Base-by-base conservation (phyloP, 1,140 invertebrate species). In the Zeugodacus cucurbitae region DNA sequence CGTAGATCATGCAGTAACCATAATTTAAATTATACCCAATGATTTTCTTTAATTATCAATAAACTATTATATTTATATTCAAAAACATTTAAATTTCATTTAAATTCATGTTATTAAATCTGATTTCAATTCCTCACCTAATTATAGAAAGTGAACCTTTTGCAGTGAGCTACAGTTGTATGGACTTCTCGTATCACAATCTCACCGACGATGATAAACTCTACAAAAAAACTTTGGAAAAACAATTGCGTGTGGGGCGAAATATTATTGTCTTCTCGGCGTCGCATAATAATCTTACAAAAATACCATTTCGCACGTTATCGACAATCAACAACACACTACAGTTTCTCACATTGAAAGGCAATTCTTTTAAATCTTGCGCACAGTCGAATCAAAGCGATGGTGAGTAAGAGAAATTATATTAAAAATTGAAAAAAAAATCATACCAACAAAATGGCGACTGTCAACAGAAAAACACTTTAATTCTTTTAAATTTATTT, bases 121-220 rank as follows among this genome's bases (percentile, higher is more conserved):
- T 26, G 2, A n/a, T 62, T 22, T 62, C 3, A 26, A 26, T 62
- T 4, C 17, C 32, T 67, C n/a, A 67, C 5, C 5, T 32, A 67
- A 67, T 67, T 37, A 6, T 41, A 74, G 67, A 74, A 20, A 14
- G 1, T 22, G 17, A 74, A 37, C 3, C 14, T 67, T 37, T 22
- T 37, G 37, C 67, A 3, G 6, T 6, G 7, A 32, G 20, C 17
- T 1, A 3, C 4, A 22, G 20, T 17, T 14, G 26, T 10, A 48
- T 89, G 57, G 88, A 89, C 58, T 37, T 89, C 14, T 89, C 88
- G 4, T 82, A 54, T 64, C 67, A 44, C n/a, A 44, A 89, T 17
- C 37, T 85, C n/a, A 54, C 26, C 59, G 14, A 29, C 6, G 88
- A 89, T 41, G 78, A 37, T 3, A 54, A 62, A 11, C 58, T 89